phyloP scores from a whole-genome alignment of 2,113 vertebrate genomes.

The Phaethon lepturus region DNA sequence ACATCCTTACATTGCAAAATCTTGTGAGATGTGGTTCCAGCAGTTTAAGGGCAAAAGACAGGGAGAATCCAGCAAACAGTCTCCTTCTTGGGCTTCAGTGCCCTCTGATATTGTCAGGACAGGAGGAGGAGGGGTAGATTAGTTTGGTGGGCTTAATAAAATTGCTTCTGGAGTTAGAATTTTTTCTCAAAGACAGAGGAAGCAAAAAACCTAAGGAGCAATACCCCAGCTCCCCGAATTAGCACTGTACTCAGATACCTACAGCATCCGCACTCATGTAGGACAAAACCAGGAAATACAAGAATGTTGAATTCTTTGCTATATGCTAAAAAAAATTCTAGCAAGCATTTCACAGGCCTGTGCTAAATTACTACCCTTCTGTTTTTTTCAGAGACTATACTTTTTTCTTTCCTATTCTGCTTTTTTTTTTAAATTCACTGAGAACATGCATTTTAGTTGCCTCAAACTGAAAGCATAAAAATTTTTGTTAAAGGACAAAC shows the following conservation, averaged over 20 bases:
- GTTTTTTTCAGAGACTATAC: background rate
- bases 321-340: background rate
- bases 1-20: background rate
- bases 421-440: background rate
- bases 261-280: background rate
- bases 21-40: background rate
- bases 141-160: background rate
- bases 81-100: background rate
- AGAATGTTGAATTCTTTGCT: background rate
- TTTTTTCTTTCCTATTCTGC: background rate
- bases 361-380: background rate
- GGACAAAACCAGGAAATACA: background rate
- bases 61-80: background rate
- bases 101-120: background rate
- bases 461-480: background rate
- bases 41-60: background rate
- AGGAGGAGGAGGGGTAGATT: background rate
- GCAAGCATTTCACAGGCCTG: background rate
- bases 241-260: background rate
- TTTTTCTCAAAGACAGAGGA: background rate
- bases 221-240: background rate
- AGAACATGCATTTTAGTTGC: background rate
- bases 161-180: background rate
- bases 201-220: background rate
- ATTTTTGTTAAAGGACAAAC: constrained; percentile 12